Conservation (phyloP, 2,888 invertebrate species). For the Deladenus siricidicola region DNA sequence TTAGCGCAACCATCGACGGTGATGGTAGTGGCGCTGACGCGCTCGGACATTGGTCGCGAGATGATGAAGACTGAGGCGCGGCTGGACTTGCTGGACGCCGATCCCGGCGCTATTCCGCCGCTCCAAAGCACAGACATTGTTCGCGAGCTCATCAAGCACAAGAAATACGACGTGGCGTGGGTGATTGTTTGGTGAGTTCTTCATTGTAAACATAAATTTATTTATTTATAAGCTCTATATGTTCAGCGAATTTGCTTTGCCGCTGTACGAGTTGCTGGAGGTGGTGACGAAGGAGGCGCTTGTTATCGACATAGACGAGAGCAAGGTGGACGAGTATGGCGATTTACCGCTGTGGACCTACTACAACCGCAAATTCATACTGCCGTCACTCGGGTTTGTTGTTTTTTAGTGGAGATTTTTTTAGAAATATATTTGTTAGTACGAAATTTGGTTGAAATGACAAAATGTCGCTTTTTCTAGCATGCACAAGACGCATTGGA, state of each 20-base stretch:
- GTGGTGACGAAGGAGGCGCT: conserved; percentile 34
- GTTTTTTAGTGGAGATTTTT: neutral
- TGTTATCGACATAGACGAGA: conserved; percentile 9
- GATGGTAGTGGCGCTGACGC: neutral
- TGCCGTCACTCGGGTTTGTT: neutral
- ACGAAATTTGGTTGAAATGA: neutral
- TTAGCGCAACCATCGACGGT: neutral
- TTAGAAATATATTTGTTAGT: neutral
- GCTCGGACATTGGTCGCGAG: conserved; percentile 23
- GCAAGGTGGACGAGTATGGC: neutral
- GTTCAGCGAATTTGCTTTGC: conserved; percentile 29
- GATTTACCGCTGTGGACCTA: conserved; percentile 21
- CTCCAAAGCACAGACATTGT: conserved; percentile 29
- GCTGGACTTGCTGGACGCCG: conserved; percentile 19
- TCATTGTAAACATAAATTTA: neutral
- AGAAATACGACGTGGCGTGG: conserved; percentile 41
- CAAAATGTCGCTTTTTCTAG: too few relatives aligned
- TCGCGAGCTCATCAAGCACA: conserved; percentile 26
- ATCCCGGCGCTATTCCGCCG: conserved; percentile 33
- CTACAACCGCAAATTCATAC: conserved; percentile 20
- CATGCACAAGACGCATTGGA: conserved; percentile 24
- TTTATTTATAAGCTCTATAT: neutral
- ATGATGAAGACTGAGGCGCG: conserved; percentile 29
- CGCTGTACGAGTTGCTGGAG: conserved; percentile 25
- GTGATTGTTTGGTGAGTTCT: conserved; percentile 28